Percentiles rank a stretch among this genome's conserved stretches.
Conservation (phyloP, 2,113 vertebrate genomes). For the Pseudorectes ferrugineus region DNA sequence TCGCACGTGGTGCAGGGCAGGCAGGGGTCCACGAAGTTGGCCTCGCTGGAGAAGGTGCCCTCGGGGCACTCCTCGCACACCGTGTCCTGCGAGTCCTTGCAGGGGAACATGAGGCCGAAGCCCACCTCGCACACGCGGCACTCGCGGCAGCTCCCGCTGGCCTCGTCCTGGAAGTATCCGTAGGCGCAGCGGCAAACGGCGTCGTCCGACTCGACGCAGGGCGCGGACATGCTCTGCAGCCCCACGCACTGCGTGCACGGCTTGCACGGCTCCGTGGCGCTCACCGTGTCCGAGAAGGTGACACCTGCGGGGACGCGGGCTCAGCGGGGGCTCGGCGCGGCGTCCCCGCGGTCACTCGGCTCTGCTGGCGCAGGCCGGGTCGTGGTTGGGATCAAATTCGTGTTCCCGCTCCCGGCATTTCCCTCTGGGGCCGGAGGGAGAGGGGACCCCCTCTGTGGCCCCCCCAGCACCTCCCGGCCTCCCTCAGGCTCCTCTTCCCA, state of each 20-base stretch:
- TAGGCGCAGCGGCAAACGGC: conserved; percentile 88
- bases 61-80: conserved; percentile 86
- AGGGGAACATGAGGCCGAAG: conserved; percentile 80
- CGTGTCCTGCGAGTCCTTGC: conserved; percentile 81
- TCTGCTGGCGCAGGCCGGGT: background rate
- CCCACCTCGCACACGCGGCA: conserved; percentile 85
- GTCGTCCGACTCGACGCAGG: conserved; percentile 94
- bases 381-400: rapidly evolving
- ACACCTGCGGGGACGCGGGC: conserved; percentile 74
- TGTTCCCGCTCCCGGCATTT: rapidly evolving
- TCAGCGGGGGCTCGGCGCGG: rapidly evolving
- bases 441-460: rapidly evolving
- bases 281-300: conserved; percentile 88
- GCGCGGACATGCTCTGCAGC: conserved; percentile 87
- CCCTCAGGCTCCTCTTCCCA: background rate
- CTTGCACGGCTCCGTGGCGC: conserved; percentile 82
- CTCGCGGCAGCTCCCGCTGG: conserved; percentile 66
- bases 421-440: rapidly evolving
- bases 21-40: conserved; percentile 92
- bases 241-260: conserved; percentile 85
- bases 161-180: conserved; percentile 75
- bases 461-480: rapidly evolving
- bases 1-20: conserved; percentile 93
- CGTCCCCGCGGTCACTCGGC: background rate
- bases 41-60: conserved; percentile 88